These are phyloP conservation scores for Ypsolopha sequella DNA, from an alignment of 2,888 invertebrate species.

Conservation along the genomic window DNA sequence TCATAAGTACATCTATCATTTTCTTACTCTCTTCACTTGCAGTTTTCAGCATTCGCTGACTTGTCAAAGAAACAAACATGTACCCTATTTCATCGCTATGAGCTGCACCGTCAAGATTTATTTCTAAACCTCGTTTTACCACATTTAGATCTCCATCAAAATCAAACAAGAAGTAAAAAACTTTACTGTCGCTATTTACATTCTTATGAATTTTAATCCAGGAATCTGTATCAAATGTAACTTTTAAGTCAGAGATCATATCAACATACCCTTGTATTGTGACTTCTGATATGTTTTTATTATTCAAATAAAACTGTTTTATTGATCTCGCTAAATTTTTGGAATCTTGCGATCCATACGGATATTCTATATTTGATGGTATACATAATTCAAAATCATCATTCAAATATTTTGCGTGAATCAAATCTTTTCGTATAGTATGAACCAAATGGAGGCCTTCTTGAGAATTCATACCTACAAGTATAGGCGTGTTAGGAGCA, in stretches of 20 bases:
- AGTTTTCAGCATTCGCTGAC: slow-evolving; percentile 9
- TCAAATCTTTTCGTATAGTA: slow-evolving; percentile 7
- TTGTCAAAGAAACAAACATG: slow-evolving; percentile 14
- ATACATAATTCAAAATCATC: slow-evolving; percentile 19
- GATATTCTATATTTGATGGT: slow-evolving; percentile 23
- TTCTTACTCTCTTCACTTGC: slow-evolving; percentile 10
- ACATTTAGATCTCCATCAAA: slow-evolving; percentile 15
- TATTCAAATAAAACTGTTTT: slow-evolving; percentile 19
- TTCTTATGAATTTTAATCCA: slow-evolving; percentile 12
- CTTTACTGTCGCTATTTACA: slow-evolving; percentile 6
- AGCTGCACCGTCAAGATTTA: slow-evolving; percentile 11
- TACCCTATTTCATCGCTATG: slow-evolving; percentile 18
- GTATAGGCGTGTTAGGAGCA: slow-evolving; percentile 32
- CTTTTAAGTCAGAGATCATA: slow-evolving; percentile 16
- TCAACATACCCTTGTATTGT: slow-evolving; percentile 10
- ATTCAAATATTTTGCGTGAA: slow-evolving; percentile 14
- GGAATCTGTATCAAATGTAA: slow-evolving; percentile 11
- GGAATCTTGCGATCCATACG: slow-evolving; percentile 13
- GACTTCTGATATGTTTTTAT: slow-evolving; percentile 10
- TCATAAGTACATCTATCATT: slow-evolving; percentile 13
- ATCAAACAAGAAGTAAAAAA: slow-evolving; percentile 16
- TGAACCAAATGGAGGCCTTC: slow-evolving; percentile 27
- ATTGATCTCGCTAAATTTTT: slow-evolving; percentile 17
- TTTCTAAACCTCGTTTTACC: slow-evolving; percentile 8
- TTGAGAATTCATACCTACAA: slow-evolving; percentile 38